Evolutionary conservation across 2,888 invertebrate genomes (phyloP), one percentile per base, ranked within the genome.

Genomic region (Osmoderma eremita): DNA sequence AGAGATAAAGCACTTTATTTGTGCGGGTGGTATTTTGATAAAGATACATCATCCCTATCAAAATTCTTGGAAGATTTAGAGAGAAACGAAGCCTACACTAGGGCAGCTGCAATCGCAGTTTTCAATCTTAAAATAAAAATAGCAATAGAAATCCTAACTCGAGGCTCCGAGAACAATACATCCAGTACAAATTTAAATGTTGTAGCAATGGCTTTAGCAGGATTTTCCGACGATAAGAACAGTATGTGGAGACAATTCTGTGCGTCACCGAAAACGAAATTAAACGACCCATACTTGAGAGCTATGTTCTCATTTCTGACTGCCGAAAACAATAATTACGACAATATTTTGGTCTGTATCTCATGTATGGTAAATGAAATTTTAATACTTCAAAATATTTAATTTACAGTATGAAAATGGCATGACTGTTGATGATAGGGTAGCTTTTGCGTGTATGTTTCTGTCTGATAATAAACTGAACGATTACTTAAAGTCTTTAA

Each of bases 301-400:
- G 94, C 94, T 4, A 91, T 95, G 80, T 96, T 97, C 84, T 90
- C 91, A 53, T 97, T 97, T 84, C 86, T 97, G 69, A 93, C 95
- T 0, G 89, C 92, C 36, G 91, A 94, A 61, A 88, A 88, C 76
- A 90, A 89, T 72, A 88, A 87, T 75, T 94, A 90, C 75, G 91
- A 92, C 64, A 86, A 86, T 69, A 91, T 94, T 73, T 83, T 94
- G 84, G 93, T 92, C 82, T 82, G 86, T 81, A 56, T 38, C 3
- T 17, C 18, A 50, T n/a, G 10, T 24, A 24, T 24, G 24, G 10
- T 6, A 30, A 30, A 30, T 30, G 10, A 4, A 17, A 51, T 49
- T 30, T 63, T 15, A 65, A 48, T 70, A 65, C 58, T 6, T 56
- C 36, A n/a, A 48, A 17, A 30, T 15, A 38, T 70, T 50, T 48